These are phyloP conservation scores for Platerodrilus igneus DNA, from an alignment of 2,888 invertebrate species.

Conservation along the genomic window DNA sequence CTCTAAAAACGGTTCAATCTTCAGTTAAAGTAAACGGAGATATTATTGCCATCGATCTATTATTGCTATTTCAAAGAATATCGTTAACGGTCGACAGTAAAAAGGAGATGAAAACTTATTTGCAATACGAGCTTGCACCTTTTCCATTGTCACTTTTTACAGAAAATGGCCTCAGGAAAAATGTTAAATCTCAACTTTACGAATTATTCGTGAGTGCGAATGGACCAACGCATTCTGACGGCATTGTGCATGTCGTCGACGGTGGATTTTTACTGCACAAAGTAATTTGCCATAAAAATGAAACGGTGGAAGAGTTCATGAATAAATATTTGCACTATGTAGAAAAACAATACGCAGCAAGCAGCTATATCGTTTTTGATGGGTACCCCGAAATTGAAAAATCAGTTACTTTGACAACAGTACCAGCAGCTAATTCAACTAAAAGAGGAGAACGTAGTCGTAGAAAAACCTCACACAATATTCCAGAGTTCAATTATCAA, in stretches of 20 bases:
- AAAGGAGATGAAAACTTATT: conserved; percentile 32
- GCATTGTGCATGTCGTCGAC: conserved; percentile 32
- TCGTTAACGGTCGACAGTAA: conserved; percentile 28
- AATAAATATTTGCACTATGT: conserved; percentile 26
- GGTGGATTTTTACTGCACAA: conserved; percentile 31
- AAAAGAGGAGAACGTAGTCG: conserved; percentile 27
- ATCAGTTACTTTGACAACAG: conserved; percentile 18
- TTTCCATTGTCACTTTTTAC: conserved; percentile 33
- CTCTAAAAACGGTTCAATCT: conserved; percentile 31
- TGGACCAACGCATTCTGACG: no score
- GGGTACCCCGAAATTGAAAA: conserved; percentile 26
- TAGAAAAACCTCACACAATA: conserved; percentile 26
- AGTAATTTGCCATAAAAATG: conserved; percentile 30
- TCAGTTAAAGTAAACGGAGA: conserved; percentile 32
- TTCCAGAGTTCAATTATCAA: conserved; percentile 19
- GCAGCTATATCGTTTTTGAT: conserved; percentile 29
- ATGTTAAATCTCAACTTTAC: no score
- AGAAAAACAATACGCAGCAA: conserved; percentile 26
- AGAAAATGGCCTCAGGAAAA: conserved; percentile 30
- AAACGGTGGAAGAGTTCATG: conserved; percentile 24
- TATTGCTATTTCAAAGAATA: conserved; percentile 31
- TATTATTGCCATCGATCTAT: conserved; percentile 28
- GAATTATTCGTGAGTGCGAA: no score
- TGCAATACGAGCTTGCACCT: conserved; percentile 34
- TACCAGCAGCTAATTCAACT: conserved; percentile 27